Evolutionary conservation across 2,113 vertebrate genomes (phyloP), one percentile per base, ranked within the genome.

Genomic region (Semnornis frantzii): DNA sequence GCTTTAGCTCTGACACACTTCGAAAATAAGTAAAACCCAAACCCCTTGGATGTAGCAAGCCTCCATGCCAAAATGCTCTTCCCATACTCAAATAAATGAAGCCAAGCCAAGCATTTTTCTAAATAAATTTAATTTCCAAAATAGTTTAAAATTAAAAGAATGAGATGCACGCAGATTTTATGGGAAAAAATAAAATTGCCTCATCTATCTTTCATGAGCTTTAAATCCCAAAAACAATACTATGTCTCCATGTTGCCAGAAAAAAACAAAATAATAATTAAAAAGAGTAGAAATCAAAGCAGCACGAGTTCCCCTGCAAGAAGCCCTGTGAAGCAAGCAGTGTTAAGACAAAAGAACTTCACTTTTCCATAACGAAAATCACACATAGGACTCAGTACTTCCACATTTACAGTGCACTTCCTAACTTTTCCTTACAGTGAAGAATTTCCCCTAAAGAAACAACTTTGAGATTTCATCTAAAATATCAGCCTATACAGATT

Each of bases 311-410:
- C 9, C 39, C 52, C 77, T 69, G 72, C 85, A 90, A 93, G 81
- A 93, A 97, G 92, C 80, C 85, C 71, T 96, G 64, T 52, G 86
- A 91, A 95, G 62, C 82, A 70, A 74, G 73, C 82, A 66, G 58
- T 44, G 63, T 84, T 96, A 95, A 83, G 91, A 95, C 77, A 95
- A 93, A 96, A 85, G 76, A 96, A 94, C 48, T 96, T 97, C 76
- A 96, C 92, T 95, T 94, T 91, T 96, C 82, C 82, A 73, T 96
- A 95, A 96, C 96, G 89, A 97, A 97, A 97, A 95, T 95, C 62
- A 97, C 95, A 98, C 64, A 91, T 72, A 89, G 87, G 94, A 96
- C 92, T 87, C 94, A 96, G 81, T 92, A 94, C 90, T 91, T 93
- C 96, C 91, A 96, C 89, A 8, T 89, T 94, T 94, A 97, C 96